phyloP scores from a whole-genome alignment of 2,113 vertebrate genomes.

The Riparia riparia region DNA sequence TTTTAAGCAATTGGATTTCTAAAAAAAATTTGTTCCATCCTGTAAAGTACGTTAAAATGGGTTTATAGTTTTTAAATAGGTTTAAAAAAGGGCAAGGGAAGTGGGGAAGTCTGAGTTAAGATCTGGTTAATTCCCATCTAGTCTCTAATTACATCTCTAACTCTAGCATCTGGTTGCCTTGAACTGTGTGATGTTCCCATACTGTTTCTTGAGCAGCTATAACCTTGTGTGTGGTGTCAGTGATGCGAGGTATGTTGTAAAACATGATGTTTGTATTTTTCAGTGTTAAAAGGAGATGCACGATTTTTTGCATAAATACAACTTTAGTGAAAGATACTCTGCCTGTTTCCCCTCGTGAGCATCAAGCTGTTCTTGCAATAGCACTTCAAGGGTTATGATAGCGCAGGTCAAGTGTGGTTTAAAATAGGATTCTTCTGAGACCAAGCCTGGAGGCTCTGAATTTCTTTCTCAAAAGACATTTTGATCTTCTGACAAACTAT shows the following conservation, averaged over 20 bases:
- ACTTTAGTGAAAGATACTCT: background rate
- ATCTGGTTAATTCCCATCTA: background rate
- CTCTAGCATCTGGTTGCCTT: background rate
- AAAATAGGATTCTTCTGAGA: conserved; percentile 71
- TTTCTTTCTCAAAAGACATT: conserved; percentile 52
- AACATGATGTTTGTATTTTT: background rate
- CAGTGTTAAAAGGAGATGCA: background rate
- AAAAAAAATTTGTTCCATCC: background rate
- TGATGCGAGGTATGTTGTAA: background rate
- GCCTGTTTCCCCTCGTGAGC: background rate
- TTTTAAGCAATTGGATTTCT: background rate
- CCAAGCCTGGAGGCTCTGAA: conserved; percentile 61
- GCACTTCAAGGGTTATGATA: conserved; percentile 41
- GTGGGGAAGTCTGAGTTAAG: background rate
- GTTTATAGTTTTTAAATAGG: background rate
- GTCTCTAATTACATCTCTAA: background rate
- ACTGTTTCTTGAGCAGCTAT: background rate
- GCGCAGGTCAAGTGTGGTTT: conserved; percentile 44
- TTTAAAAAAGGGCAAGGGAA: background rate
- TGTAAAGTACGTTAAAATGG: background rate
- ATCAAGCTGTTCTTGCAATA: background rate
- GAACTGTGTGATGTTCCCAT: background rate
- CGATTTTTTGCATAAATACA: background rate
- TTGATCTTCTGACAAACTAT: conserved; percentile 75
- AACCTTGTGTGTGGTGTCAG: background rate